Conservation (phyloP, 2,888 invertebrate genomes). For the Dioctria linearis region DNA sequence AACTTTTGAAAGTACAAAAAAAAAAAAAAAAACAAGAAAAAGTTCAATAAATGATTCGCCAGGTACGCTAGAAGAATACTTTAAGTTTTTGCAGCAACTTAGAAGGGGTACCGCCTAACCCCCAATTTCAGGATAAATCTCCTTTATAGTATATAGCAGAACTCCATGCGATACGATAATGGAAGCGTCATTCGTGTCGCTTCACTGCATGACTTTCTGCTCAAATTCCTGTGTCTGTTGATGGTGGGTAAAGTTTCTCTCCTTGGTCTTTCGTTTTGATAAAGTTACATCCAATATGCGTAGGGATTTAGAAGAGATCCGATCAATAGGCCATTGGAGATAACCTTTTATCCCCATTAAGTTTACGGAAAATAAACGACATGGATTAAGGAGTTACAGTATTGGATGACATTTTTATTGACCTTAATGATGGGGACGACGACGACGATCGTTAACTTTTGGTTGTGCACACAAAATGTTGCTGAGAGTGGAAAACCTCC, state of each 20-base stretch:
- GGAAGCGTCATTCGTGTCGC: not conserved
- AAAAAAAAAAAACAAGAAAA: not conserved
- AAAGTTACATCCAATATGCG: constrained; percentile 52
- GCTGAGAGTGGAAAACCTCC: not conserved
- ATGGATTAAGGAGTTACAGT: constrained; percentile 55
- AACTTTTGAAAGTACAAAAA: not conserved
- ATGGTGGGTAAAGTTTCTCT: constrained; percentile 19
- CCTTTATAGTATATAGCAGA: no score
- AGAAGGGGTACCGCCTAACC: not conserved
- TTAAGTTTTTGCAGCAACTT: not conserved
- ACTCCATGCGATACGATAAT: constrained; percentile 9
- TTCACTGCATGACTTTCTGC: constrained; percentile 28
- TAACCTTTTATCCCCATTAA: constrained; percentile 55
- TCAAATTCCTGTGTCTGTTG: constrained; percentile 31
- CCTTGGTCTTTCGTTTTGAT: constrained; percentile 3
- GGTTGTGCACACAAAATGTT: constrained; percentile 12
- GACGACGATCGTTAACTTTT: constrained; percentile 50
- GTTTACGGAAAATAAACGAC: constrained; percentile 55
- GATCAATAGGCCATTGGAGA: constrained; percentile 52
- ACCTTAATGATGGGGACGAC: constrained; percentile 52
- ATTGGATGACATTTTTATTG: constrained; percentile 58
- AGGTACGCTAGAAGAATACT: constrained; percentile 20
- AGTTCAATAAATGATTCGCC: constrained; percentile 34
- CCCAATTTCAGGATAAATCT: not conserved
- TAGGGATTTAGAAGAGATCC: constrained; percentile 39